These are phyloP conservation scores for Porites rus DNA, from an alignment of 92 coral and sea anemone species.

Conservation along the genomic window DNA sequence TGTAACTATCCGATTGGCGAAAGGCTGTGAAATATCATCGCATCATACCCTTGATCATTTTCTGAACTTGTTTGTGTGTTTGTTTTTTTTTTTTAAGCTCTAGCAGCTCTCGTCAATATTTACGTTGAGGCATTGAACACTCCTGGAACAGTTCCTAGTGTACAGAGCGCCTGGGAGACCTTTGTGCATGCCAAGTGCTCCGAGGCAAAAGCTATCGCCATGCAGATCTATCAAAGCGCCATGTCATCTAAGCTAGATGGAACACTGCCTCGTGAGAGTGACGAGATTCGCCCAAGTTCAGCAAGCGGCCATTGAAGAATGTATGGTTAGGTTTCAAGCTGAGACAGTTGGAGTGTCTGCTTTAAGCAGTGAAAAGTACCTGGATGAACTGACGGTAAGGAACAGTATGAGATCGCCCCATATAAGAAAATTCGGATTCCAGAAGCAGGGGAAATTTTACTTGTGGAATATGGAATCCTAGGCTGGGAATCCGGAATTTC, in stretches of 20 bases:
- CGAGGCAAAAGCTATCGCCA: constrained; percentile 53
- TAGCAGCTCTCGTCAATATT: constrained; percentile 70
- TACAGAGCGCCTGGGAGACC: constrained; percentile 75
- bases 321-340: constrained; percentile 38
- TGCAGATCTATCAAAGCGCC: constrained; percentile 43
- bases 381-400: constrained; percentile 62
- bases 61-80: neutral
- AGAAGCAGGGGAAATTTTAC: too few relatives aligned
- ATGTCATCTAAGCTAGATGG: constrained; percentile 44
- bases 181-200: constrained; percentile 67
- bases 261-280: constrained; percentile 54
- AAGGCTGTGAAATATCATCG: neutral
- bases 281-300: constrained; percentile 56
- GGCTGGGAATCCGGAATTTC: too few relatives aligned
- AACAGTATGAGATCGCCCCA: neutral
- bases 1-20: too few relatives aligned
- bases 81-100: constrained; percentile 21
- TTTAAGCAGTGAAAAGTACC: constrained; percentile 54
- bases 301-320: constrained; percentile 46
- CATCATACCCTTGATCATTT: neutral
- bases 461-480: too few relatives aligned
- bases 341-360: constrained; percentile 65
- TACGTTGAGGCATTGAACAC: constrained; percentile 79
- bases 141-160: constrained; percentile 77
- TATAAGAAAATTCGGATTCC: too few relatives aligned